Base-by-base conservation (phyloP, 2,113 vertebrate species). In the Pungitius pungitius region DNA sequence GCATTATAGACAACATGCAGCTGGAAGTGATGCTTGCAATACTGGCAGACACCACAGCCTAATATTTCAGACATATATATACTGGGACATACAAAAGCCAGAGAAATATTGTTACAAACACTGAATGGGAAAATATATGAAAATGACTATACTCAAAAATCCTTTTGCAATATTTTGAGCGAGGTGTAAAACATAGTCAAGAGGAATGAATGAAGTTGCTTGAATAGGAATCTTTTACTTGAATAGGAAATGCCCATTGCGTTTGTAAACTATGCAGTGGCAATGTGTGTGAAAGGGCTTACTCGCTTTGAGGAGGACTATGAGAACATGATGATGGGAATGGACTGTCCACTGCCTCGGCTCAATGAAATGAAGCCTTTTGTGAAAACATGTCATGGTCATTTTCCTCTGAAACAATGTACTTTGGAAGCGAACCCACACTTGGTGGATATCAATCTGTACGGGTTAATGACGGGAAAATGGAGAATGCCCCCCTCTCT, bases 351-450 rank as follows among this genome's bases (percentile, higher is more conserved):
- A 56, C 33, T 78, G 8, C 76, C 58, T 88, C 84, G 68, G 72
- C 69, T 81, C 70, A 85, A 78, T 75, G 69, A 92, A 91, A 85
- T 75, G 63, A 82, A 91, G 85, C 76, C 92, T 51, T 88, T 87
- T 91, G 94, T 90, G 67, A 84, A 1, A 70, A 73, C 69, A 45
- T 90, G 84, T 85, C 90, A 85, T 57, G 93, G 93, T 93, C 95
- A 93, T 90, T 90, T 26, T 68, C 85, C 69, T 35, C 15, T 56
- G 93, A 93, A 92, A 93, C 90, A 91, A 92, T 93, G 93, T 54
- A 82, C 83, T 89, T 76, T 85, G 90, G 88, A 92, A 94, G 90
- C 86, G 82, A 84, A 88, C 87, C 92, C 93, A 92, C 90, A 89
- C 80, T 87, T 69, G 73, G 79, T 77, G 60, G 90, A 88, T 85